Percentiles rank a stretch among this genome's conserved stretches.
Conservation (phyloP, 2,113 vertebrate species). For the Xerus inauris region DNA sequence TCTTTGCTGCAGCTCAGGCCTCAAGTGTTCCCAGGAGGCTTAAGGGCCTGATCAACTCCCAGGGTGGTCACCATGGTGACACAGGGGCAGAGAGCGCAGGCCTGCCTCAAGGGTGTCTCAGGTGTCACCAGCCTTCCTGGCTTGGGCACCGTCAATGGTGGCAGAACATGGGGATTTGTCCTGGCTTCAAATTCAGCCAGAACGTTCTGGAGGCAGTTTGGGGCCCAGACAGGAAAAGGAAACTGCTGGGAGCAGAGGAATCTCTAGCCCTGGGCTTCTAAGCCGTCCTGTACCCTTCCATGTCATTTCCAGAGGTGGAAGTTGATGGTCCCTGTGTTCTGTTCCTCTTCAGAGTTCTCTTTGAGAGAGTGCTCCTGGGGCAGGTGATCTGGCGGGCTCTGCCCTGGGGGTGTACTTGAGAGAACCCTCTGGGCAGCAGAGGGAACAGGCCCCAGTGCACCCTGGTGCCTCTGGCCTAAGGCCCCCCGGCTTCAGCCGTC, state of each 20-base stretch:
- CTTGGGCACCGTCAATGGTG: accelerated
- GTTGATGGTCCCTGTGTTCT: neutral
- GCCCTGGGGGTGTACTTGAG: neutral
- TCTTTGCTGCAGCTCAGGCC: neutral
- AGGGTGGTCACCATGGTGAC: neutral
- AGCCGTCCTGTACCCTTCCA: neutral
- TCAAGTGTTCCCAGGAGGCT: conserved; percentile 49
- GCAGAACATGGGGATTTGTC: neutral
- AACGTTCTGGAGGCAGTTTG: neutral
- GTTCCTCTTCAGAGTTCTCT: neutral
- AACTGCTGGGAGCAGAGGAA: neutral
- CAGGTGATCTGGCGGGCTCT: neutral
- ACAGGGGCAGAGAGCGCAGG: neutral
- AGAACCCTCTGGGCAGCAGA: neutral
- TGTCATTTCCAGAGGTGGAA: neutral
- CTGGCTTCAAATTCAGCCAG: neutral
- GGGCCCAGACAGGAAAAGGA: neutral
- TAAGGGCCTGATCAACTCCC: neutral
- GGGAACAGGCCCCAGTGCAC: neutral
- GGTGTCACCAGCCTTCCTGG: neutral
- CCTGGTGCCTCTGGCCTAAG: too few species aligned
- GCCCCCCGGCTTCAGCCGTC: neutral
- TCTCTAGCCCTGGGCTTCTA: neutral
- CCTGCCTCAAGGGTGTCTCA: accelerated
- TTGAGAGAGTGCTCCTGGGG: neutral